Conservation (phyloP, 2,797 vertebrate genomes). For the Vultur gryphus region DNA sequence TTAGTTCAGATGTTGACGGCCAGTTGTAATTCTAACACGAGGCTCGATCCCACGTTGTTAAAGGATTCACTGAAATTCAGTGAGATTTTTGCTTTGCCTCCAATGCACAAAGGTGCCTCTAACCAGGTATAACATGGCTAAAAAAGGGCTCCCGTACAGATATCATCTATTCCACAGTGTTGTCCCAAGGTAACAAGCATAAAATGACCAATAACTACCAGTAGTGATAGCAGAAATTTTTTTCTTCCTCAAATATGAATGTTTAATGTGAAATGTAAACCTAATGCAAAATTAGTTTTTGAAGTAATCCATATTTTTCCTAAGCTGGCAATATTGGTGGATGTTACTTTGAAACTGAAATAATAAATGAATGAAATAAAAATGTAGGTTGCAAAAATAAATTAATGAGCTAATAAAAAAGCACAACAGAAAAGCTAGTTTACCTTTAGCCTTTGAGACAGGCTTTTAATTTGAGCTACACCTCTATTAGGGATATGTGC, state of each 20-base stretch:
- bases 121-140: neutral
- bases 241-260: slow-evolving; percentile 19
- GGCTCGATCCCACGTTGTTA: neutral
- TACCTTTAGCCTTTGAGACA: slow-evolving; percentile 44
- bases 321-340: neutral
- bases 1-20: neutral
- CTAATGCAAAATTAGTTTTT: slow-evolving; percentile 8
- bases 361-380: slow-evolving; percentile 34
- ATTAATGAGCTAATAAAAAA: slow-evolving; percentile 57
- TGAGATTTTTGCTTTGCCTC: neutral
- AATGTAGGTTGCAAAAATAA: neutral
- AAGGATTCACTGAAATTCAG: neutral
- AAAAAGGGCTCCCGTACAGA: neutral
- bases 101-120: neutral
- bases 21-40: neutral
- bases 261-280: slow-evolving; percentile 23
- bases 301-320: slow-evolving; percentile 8
- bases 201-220: slow-evolving; percentile 20
- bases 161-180: neutral
- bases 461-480: slow-evolving; percentile 51
- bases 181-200: neutral
- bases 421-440: slow-evolving; percentile 19
- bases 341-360: slow-evolving; percentile 7
- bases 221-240: neutral
- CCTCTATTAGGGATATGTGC: neutral